phyloP scores from a whole-genome alignment of 2,113 vertebrate genomes.

The Stegostoma tigrinum region DNA sequence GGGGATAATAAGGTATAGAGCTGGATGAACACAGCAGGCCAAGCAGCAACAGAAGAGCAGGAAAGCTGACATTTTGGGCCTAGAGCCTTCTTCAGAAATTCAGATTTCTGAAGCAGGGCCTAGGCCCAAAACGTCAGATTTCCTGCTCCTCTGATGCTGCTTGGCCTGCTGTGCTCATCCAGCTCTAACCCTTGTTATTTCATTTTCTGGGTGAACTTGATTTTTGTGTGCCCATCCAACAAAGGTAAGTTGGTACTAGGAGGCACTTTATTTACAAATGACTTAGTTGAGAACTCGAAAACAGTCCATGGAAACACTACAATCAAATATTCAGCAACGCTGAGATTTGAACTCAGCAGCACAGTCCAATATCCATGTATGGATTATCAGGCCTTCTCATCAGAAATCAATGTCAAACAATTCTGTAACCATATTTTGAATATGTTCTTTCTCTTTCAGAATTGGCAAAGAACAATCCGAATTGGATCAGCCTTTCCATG shows the following conservation, averaged over 20 bases:
- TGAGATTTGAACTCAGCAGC: background rate
- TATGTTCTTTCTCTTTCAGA: background rate
- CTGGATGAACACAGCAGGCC: no score
- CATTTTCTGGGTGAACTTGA: background rate
- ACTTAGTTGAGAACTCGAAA: background rate
- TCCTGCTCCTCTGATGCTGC: no score
- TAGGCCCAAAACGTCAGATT: no score
- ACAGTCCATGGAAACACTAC: background rate
- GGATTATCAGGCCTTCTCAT: background rate
- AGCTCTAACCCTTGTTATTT: no score
- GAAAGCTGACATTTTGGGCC: no score
- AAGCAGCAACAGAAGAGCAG: no score
- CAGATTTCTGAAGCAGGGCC: no score
- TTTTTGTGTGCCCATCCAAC: background rate
- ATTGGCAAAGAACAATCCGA: background rate
- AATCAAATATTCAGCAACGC: background rate
- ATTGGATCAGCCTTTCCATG: background rate
- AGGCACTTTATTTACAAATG: background rate
- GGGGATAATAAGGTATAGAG: no score
- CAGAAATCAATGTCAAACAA: background rate
- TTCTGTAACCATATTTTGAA: background rate
- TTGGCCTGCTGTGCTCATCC: no score
- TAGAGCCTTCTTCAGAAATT: no score
- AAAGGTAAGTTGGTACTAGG: background rate
- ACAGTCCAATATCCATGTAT: background rate